These are phyloP conservation scores for Huso huso DNA, from an alignment of 2,797 vertebrate genomes.

Conservation along the genomic window DNA sequence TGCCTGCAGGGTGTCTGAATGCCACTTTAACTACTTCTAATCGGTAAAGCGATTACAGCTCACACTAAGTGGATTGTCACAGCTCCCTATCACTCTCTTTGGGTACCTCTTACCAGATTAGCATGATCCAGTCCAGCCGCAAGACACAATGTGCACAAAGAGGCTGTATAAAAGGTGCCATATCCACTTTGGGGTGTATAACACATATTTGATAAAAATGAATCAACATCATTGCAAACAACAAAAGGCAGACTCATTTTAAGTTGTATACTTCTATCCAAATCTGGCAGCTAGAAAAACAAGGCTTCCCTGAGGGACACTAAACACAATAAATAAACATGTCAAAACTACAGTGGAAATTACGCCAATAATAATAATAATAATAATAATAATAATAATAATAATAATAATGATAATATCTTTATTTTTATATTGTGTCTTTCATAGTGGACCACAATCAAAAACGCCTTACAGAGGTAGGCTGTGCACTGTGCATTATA, in stretches of 20 bases:
- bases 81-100: constrained; percentile 78
- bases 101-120: constrained; percentile 88
- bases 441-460: no score
- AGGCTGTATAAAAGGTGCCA: constrained; percentile 7
- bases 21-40: constrained; percentile 80
- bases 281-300: not conserved
- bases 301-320: not conserved
- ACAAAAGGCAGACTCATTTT: constrained; percentile 9
- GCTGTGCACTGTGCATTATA: no score
- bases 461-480: no score
- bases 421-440: no score
- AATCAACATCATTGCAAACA: constrained; percentile 8
- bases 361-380: not conserved
- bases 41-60: constrained; percentile 99
- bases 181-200: constrained; percentile 11
- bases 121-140: constrained; percentile 57
- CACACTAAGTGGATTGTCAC: constrained; percentile 97
- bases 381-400: no score
- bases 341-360: constrained; percentile 11
- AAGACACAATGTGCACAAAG: constrained; percentile 15
- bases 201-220: constrained; percentile 12
- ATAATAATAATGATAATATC: no score
- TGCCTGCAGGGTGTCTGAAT: constrained; percentile 62
- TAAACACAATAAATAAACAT: constrained; percentile 7
- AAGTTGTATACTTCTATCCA: not conserved